Evolutionary conservation across 2,113 vertebrate species (phyloP), one percentile per base, ranked within the genome.

Genomic region (Serinus canaria): DNA sequence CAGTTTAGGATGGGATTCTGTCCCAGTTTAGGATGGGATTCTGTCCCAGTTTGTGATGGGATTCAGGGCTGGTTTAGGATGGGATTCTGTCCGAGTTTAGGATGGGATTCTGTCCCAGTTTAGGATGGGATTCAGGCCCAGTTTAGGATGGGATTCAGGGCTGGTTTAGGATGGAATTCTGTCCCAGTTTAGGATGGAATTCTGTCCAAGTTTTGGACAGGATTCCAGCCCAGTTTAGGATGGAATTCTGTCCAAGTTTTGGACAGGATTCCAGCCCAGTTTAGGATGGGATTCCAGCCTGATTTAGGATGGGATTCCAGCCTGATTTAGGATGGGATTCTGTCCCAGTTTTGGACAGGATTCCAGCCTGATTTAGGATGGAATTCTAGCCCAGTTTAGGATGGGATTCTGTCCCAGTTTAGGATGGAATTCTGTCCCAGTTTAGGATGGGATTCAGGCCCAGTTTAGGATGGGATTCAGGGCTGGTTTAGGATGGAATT

Each of bases 311-410:
- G 59, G 37, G 15, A 46, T 44, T n/a, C 17, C 3, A 7, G 4
- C 44, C 4, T 1, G 0, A 12, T 25, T 60, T 49, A 13, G 11
- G 25, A 72, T 13, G 8, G 37, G 15, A 46, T 44, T n/a, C 17
- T 4, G 5, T 3, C 44, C 4, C 1, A 0, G 16, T 25, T 60
- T 49, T 11, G 11, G 23, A 4, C 35, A 17, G 47, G 12, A 47
- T 20, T 7, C 17, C 0, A 1, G 2, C 33, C 3, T 0, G 0
- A 18, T 0, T 37, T 44, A 2, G 49, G 76, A 1, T 10, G n/a
- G 9, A 3, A 35, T 68, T 68, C 11, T 4, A 12, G 7, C 16
- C 7, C 2, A 1, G 3, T 43, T 64, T 16, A 11, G 41, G 63
- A 2, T 33, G 39, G 39, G 41, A 19, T 18, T 5, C 25, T 2